phyloP scores from a whole-genome alignment of 2,888 invertebrate genomes.

The Ectemnius cavifrons region DNA sequence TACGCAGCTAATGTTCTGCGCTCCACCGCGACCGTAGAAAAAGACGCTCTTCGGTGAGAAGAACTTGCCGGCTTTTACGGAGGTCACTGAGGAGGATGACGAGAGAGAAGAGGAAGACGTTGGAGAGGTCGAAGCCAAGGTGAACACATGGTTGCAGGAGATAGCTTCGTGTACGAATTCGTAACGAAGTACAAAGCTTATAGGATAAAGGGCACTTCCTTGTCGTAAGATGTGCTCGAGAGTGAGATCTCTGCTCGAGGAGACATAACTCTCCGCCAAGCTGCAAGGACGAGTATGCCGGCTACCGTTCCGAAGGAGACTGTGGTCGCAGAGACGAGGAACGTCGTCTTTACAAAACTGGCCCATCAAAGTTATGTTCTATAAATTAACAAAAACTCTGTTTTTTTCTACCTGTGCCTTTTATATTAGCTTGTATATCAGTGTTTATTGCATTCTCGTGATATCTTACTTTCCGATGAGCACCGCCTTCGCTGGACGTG shows the following conservation, averaged over 20 bases:
- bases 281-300: conserved; percentile 85
- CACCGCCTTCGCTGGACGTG: conserved; percentile 55
- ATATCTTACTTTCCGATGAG: conserved; percentile 50
- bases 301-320: conserved; percentile 85
- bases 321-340: conserved; percentile 87
- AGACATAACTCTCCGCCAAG: conserved; percentile 87
- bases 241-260: conserved; percentile 86
- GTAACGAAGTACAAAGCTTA: conserved; percentile 88
- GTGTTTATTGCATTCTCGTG: no score
- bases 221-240: conserved; percentile 87
- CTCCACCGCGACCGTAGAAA: conserved; percentile 89
- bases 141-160: conserved; percentile 75
- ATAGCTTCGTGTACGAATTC: conserved; percentile 86
- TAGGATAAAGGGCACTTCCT: conserved; percentile 89
- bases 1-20: conserved; percentile 86
- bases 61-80: conserved; percentile 80
- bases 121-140: conserved; percentile 59
- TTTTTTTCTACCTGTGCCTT: no score
- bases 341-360: conserved; percentile 89
- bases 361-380: conserved; percentile 81
- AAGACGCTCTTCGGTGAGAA: conserved; percentile 89
- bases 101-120: conserved; percentile 54
- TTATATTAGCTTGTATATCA: no score
- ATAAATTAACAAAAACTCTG: conserved; percentile 8
- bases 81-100: conserved; percentile 57